Evolutionary conservation across 37 sponge, comb jelly and placozoan genomes (phyloP), one percentile per base, ranked within the genome.

Genomic region (Beroe forskalii): DNA sequence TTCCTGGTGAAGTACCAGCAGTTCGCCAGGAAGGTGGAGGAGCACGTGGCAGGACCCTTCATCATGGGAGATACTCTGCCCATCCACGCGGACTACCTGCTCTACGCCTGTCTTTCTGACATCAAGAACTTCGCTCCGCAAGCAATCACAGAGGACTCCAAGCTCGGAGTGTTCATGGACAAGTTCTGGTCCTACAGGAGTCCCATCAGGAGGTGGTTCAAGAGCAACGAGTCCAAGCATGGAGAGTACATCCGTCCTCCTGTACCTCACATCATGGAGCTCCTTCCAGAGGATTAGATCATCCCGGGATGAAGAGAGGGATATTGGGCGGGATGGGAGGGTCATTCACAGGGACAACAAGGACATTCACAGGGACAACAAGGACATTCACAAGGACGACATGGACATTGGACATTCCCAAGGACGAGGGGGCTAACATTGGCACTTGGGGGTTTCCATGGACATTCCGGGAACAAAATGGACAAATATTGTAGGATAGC

Each of bases 231-330:
- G 3, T 63, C 66, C 4, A 63, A 63, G 27, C 24, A 22, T 3
- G 66, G 66, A 63, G 66, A 63, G 66, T 63, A 63, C 66, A 63
- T 63, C 66, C 66, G 66, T 22, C 66, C 66, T 24, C 66, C 66
- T 28, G 30, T 27, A 63, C 66, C 66, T 23, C 66, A 63, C 27
- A 63, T 63, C 66, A 63, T 63, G 66, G 66, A 63, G 17, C 30
- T 27, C 4, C 66, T 63, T 3, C 3, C 66, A 17, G 55, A 48
- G 55, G 55, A 48, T 48, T 48, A 48, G 55, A 48, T 6, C n/a
- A n/a, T n/a, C n/a, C n/a, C n/a, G n/a, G n/a, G n/a, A n/a, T n/a
- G n/a, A n/a, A n/a, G n/a, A n/a, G n/a, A n/a, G n/a, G n/a, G n/a
- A n/a, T n/a, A n/a, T n/a, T n/a, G n/a, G n/a, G n/a, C n/a, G n/a